These are phyloP conservation scores for Macquaria australasica DNA, from an alignment of 2,113 vertebrate species.

Conservation along the genomic window DNA sequence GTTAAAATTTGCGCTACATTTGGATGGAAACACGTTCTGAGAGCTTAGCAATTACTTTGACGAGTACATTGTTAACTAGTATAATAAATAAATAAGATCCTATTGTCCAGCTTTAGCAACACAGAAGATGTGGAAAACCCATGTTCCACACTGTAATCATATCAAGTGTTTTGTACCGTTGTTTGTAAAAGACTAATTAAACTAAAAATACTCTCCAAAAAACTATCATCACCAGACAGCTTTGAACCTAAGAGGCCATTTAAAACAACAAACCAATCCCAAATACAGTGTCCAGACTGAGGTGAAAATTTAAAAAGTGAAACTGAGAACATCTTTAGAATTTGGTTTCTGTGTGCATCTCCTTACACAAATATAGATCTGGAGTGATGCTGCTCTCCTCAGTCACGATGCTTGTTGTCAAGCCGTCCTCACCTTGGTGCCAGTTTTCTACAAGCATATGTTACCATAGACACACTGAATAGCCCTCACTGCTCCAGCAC, in stretches of 20 bases:
- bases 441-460: conserved; percentile 52
- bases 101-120: neutral
- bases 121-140: neutral
- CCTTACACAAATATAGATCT: neutral
- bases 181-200: neutral
- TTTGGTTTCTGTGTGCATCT: neutral
- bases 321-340: neutral
- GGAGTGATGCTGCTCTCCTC: conserved; percentile 9
- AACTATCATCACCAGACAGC: neutral
- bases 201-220: conserved; percentile 8
- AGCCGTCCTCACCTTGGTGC: conserved; percentile 39
- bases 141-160: neutral
- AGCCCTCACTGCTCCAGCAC: conserved; percentile 35
- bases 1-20: too few species aligned
- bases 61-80: neutral
- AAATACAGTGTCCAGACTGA: neutral
- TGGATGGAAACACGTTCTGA: neutral
- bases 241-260: neutral
- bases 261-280: neutral
- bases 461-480: conserved; percentile 71
- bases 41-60: neutral
- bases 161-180: neutral
- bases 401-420: conserved; percentile 39
- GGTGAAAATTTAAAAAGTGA: conserved; percentile 22
- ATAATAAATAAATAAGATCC: neutral